Percentiles rank a stretch among this genome's conserved stretches.
Conservation (phyloP, 2,113 vertebrate species). For the Ctenomys sociabilis region DNA sequence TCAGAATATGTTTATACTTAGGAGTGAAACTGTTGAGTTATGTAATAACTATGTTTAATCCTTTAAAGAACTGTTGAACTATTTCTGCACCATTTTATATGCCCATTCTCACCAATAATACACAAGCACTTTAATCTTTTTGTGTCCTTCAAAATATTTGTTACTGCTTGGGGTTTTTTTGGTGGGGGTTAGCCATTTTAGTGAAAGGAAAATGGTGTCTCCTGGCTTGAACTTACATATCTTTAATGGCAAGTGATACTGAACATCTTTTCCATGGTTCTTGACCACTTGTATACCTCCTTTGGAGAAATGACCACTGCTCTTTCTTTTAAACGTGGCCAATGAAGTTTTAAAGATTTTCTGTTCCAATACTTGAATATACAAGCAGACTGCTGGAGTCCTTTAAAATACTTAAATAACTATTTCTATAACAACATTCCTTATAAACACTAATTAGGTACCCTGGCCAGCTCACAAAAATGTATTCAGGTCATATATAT, state of each 20-base stretch:
- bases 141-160: neutral
- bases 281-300: too few species aligned
- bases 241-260: too few species aligned
- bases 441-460: neutral
- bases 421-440: constrained; percentile 7
- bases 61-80: neutral
- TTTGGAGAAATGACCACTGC: neutral
- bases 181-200: neutral
- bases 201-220: neutral
- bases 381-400: neutral
- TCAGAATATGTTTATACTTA: neutral
- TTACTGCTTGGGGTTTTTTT: neutral
- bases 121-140: neutral
- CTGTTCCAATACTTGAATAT: neutral
- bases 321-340: neutral
- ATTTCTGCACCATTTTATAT: neutral
- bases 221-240: neutral
- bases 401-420: neutral
- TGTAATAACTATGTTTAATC: neutral
- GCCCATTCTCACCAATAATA: neutral
- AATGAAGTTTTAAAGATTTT: neutral
- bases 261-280: too few species aligned
- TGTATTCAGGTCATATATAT: neutral
- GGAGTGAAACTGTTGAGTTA: neutral
- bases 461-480: neutral